phyloP scores from a whole-genome alignment of 2,113 vertebrate species.

The Balaeniceps rex region DNA sequence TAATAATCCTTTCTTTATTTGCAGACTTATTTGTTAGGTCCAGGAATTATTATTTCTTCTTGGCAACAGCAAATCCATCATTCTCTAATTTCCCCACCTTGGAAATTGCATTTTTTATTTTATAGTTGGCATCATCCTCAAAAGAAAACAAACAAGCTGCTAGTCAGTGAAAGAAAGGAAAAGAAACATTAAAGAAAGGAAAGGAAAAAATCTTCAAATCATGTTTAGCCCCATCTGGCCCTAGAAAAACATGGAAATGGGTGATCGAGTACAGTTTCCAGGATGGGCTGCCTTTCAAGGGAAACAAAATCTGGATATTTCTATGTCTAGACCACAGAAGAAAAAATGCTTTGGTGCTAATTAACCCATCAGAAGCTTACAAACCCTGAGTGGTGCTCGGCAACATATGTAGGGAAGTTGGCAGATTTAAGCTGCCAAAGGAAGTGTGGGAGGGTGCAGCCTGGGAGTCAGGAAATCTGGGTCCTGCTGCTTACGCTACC shows the following conservation, averaged over 20 bases:
- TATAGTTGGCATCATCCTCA: constrained; percentile 67
- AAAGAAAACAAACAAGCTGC: constrained; percentile 72
- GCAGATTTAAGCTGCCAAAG: neutral
- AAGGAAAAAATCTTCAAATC: constrained; percentile 63
- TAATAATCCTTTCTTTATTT: constrained; percentile 55
- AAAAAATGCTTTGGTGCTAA: constrained; percentile 79
- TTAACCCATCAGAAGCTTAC: constrained; percentile 75
- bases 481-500: neutral
- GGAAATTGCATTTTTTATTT: constrained; percentile 59
- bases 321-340: constrained; percentile 84
- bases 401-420: neutral
- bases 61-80: constrained; percentile 65
- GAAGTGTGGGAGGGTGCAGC: neutral
- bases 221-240: constrained; percentile 77
- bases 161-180: constrained; percentile 67
- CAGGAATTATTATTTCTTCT: constrained; percentile 65
- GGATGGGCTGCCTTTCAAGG: constrained; percentile 81
- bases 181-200: constrained; percentile 53
- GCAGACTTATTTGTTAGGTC: constrained; percentile 56
- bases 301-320: constrained; percentile 84
- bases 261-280: constrained; percentile 71
- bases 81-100: constrained; percentile 69
- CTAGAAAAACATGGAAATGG: constrained; percentile 76
- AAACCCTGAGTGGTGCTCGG: constrained; percentile 1
- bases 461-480: neutral